These are phyloP conservation scores for Melanostoma mellinum DNA, from an alignment of 2,888 invertebrate genomes.

Conservation along the genomic window DNA sequence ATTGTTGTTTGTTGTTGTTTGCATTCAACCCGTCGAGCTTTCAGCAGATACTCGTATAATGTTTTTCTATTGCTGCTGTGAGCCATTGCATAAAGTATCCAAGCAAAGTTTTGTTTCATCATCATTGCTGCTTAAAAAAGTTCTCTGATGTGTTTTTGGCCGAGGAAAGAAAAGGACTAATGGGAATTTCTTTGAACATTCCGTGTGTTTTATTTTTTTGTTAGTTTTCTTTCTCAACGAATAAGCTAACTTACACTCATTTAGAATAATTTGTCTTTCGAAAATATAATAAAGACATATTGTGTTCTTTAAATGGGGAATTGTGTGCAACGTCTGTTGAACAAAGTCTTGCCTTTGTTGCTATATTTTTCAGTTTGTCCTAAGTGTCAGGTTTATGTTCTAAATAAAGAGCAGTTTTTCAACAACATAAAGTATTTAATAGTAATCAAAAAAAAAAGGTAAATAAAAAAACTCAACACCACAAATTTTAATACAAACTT, in stretches of 20 bases:
- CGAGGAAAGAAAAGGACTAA: slow-evolving; percentile 63
- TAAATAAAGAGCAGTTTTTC: neutral
- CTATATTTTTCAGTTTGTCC: slow-evolving; percentile 4
- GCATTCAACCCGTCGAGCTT: slow-evolving; percentile 39
- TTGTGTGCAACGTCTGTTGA: slow-evolving; percentile 63
- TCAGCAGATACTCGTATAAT: slow-evolving; percentile 9
- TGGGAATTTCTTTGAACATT: slow-evolving; percentile 68
- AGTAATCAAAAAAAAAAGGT: slow-evolving; percentile 4
- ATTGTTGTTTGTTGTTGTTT: slow-evolving; percentile 66
- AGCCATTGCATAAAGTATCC: slow-evolving; percentile 57
- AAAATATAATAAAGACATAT: slow-evolving; percentile 64
- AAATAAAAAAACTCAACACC: slow-evolving; percentile 27
- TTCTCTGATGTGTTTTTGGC: slow-evolving; percentile 28
- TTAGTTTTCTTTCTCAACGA: slow-evolving; percentile 11
- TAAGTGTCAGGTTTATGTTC: slow-evolving; percentile 48
- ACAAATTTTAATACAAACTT: slow-evolving; percentile 43
- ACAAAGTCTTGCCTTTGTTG: slow-evolving; percentile 20
- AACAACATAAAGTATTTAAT: too few relatives aligned
- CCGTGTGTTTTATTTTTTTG: slow-evolving; percentile 1
- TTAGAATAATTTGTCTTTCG: slow-evolving; percentile 61
- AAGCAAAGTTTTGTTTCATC: slow-evolving; percentile 68
- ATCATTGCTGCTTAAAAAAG: slow-evolving; percentile 34
- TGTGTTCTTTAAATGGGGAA: slow-evolving; percentile 53
- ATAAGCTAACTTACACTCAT: slow-evolving; percentile 25
- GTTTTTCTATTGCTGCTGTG: slow-evolving; percentile 53